Percentiles rank a stretch among this genome's conserved stretches.
Evolutionary conservation across 2,888 invertebrate species (phyloP).

Genomic region (Agriopis aurantiaria): DNA sequence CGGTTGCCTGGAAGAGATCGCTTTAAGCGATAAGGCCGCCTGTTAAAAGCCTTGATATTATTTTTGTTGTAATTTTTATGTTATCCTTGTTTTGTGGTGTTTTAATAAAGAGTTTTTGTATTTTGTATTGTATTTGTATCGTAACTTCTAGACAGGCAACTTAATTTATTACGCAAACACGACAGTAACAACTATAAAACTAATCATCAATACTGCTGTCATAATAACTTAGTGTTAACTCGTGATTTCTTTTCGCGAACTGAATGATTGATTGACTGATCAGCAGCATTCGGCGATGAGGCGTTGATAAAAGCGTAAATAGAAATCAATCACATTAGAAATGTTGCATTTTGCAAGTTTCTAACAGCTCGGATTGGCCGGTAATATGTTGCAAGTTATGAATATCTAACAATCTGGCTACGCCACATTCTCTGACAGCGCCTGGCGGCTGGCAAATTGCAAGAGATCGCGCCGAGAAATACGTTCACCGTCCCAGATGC

Average conservation of each 20-base stretch:
- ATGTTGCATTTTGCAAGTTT: constrained; percentile 67
- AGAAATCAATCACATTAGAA: constrained; percentile 70
- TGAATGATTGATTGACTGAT: constrained; percentile 24
- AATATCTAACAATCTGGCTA: constrained; percentile 77
- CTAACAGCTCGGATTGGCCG: constrained; percentile 61
- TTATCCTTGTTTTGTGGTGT: too few relatives aligned
- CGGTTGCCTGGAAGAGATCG: too few relatives aligned
- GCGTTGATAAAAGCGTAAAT: constrained; percentile 37
- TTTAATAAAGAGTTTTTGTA: too few relatives aligned
- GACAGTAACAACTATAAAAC: constrained; percentile 5
- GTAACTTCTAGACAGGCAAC: not conserved
- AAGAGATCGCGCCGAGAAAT: constrained; percentile 83
- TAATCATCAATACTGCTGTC: constrained; percentile 17
- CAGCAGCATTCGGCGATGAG: constrained; percentile 22
- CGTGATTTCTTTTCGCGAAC: constrained; percentile 22
- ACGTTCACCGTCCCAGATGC: constrained; percentile 86
- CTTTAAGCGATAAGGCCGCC: too few relatives aligned
- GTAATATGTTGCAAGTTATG: constrained; percentile 75
- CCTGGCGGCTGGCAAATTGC: constrained; percentile 76
- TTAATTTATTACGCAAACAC: constrained; percentile 6
- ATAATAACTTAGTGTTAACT: constrained; percentile 20
- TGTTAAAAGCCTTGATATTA: too few relatives aligned
- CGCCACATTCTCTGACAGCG: constrained; percentile 75
- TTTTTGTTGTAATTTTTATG: too few relatives aligned
- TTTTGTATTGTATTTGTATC: too few relatives aligned